These are phyloP conservation scores for western clawed frog (Xenopus tropicalis) DNA, from an alignment of 2,113 vertebrate species.

Conservation along the genomic window DNA sequence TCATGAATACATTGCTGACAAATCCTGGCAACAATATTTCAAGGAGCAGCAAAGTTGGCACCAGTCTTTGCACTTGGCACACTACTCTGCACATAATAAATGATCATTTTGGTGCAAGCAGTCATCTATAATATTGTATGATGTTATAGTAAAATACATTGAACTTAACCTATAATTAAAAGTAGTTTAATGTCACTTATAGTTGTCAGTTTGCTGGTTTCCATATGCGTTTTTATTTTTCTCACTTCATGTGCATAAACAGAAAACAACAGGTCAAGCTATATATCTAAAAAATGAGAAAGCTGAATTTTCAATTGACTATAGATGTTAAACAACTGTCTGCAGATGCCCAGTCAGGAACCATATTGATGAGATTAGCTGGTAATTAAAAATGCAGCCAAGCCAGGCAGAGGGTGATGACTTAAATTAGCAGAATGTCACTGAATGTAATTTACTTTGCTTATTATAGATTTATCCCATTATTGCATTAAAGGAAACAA, in stretches of 20 bases:
- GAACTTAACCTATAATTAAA: too few relatives aligned
- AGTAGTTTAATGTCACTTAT: too few relatives aligned
- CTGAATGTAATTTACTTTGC: slow-evolving; percentile 84
- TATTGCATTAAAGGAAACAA: slow-evolving; percentile 61
- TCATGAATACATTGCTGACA: too few relatives aligned
- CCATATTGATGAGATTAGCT: slow-evolving; percentile 94
- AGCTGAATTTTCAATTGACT: slow-evolving; percentile 43
- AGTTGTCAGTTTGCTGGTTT: too few relatives aligned
- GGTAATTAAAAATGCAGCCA: slow-evolving; percentile 89
- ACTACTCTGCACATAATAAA: too few relatives aligned
- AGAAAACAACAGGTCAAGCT: slow-evolving; percentile 43
- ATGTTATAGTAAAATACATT: too few relatives aligned
- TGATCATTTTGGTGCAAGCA: too few relatives aligned
- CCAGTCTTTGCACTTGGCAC: too few relatives aligned
- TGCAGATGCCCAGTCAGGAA: slow-evolving; percentile 54
- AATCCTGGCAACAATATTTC: too few relatives aligned
- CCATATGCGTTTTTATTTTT: neutral
- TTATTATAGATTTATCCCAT: slow-evolving; percentile 71
- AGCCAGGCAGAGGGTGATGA: slow-evolving; percentile 68
- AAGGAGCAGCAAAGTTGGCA: too few relatives aligned
- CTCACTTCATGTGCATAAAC: slow-evolving; percentile 40
- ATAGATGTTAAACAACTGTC: slow-evolving; percentile 6
- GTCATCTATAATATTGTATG: too few relatives aligned
- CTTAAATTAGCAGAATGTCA: slow-evolving; percentile 83
- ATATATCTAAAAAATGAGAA: slow-evolving; percentile 45